Conservation (phyloP, 2,888 invertebrate genomes). For the Stenolophus ochropezus region DNA sequence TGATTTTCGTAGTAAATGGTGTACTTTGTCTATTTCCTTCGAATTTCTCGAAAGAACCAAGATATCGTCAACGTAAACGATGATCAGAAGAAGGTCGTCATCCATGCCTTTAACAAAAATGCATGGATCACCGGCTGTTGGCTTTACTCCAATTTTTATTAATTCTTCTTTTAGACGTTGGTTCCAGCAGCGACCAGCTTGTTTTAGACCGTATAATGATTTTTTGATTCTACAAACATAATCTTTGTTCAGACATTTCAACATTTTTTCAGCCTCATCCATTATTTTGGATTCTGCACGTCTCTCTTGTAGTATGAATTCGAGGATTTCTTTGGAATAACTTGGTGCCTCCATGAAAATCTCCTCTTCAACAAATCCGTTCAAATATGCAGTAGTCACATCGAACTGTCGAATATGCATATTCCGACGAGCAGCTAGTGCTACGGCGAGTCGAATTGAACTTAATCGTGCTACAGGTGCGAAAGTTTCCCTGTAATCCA, state of each 20-base stretch:
- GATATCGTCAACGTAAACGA: too few relatives aligned
- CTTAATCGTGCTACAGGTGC: background rate
- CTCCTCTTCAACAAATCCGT: too few relatives aligned
- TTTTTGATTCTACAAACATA: background rate
- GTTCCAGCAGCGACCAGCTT: background rate
- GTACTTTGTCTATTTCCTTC: too few relatives aligned
- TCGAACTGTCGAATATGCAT: background rate
- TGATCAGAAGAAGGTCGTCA: too few relatives aligned
- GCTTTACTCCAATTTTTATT: background rate
- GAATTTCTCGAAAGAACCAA: too few relatives aligned
- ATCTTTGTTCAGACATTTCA: background rate
- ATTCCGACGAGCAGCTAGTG: background rate
- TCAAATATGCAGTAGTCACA: too few relatives aligned
- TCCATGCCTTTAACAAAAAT: too few relatives aligned
- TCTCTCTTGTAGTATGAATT: background rate
- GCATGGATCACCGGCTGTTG: too few relatives aligned
- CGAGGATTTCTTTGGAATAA: too few relatives aligned
- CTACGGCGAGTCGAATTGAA: constrained; percentile 2
- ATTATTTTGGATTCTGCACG: background rate
- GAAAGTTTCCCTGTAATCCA: too few relatives aligned
- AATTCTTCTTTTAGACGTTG: background rate
- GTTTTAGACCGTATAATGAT: constrained; percentile 6
- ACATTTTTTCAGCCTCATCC: background rate
- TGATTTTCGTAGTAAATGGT: too few relatives aligned
- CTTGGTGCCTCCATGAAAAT: too few relatives aligned